phyloP scores from a whole-genome alignment of 2,888 invertebrate genomes.

The Frankliniella intonsa region DNA sequence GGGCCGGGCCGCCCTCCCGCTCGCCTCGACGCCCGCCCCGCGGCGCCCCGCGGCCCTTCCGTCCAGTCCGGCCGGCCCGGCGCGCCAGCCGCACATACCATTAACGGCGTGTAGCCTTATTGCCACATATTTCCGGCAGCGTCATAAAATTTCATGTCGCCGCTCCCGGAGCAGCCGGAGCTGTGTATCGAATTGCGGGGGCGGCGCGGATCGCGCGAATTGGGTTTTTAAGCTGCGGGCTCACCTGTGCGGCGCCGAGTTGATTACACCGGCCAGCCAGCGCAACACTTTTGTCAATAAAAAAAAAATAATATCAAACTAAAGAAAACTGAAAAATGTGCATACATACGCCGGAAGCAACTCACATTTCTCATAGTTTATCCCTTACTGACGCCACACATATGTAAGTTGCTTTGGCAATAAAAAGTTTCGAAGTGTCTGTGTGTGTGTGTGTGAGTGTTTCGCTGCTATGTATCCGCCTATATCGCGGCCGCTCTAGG shows the following conservation, averaged over 20 bases:
- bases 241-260: not conserved
- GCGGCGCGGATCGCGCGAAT: not conserved
- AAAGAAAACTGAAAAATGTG: too few relatives aligned
- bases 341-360: too few relatives aligned
- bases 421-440: too few relatives aligned
- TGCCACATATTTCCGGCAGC: slow-evolving; percentile 16
- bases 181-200: slow-evolving; percentile 9
- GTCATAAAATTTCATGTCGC: slow-evolving; percentile 25
- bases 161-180: not conserved
- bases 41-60: not conserved
- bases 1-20: not conserved
- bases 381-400: too few relatives aligned
- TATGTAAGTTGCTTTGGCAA: too few relatives aligned
- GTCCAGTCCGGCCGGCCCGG: not conserved
- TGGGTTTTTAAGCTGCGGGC: too few relatives aligned
- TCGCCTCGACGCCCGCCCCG: not conserved
- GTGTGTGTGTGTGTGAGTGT: too few relatives aligned
- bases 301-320: too few relatives aligned
- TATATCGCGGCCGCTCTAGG: too few relatives aligned
- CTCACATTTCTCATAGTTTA: too few relatives aligned
- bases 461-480: too few relatives aligned
- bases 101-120: not conserved
- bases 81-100: not conserved
- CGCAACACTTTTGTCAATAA: not conserved
- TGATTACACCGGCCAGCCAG: not conserved